Evolutionary conservation across 1,140 invertebrate species (phyloP).

Genomic region (Apocrypta bakeri): DNA sequence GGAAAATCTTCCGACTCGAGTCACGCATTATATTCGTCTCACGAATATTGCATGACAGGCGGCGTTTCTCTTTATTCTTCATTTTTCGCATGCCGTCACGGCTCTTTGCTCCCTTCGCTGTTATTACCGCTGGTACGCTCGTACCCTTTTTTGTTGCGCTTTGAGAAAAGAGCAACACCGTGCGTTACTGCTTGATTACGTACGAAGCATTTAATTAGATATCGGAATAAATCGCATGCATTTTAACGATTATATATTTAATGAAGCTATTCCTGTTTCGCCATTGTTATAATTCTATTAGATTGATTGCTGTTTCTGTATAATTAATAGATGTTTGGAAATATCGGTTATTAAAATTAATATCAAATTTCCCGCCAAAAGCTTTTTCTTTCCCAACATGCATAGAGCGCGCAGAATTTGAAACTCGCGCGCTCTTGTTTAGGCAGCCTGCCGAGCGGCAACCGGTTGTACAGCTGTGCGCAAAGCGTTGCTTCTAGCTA

Average conservation of each 20-base stretch:
- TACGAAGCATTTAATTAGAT: background rate
- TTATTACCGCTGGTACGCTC: background rate
- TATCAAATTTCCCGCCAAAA: background rate
- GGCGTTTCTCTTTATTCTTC: background rate
- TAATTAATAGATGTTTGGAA: too few relatives aligned
- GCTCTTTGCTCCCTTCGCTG: background rate
- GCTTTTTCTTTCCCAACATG: too few relatives aligned
- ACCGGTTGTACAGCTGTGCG: background rate
- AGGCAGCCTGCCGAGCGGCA: background rate
- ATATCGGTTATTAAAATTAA: too few relatives aligned
- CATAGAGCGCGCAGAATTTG: background rate
- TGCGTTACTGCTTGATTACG: background rate
- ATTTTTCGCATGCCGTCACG: background rate
- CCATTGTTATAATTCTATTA: too few relatives aligned
- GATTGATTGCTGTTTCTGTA: too few relatives aligned
- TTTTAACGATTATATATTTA: background rate
- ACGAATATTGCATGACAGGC: background rate
- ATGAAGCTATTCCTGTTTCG: too few relatives aligned
- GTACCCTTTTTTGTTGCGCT: background rate
- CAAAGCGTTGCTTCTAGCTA: background rate
- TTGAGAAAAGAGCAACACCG: background rate
- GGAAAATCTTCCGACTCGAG: constrained; percentile 9
- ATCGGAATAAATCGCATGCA: background rate
- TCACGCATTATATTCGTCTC: constrained; percentile 6
- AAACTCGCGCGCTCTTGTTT: background rate